phyloP scores from a whole-genome alignment of 2,113 vertebrate genomes.

The Nestor notabilis region DNA sequence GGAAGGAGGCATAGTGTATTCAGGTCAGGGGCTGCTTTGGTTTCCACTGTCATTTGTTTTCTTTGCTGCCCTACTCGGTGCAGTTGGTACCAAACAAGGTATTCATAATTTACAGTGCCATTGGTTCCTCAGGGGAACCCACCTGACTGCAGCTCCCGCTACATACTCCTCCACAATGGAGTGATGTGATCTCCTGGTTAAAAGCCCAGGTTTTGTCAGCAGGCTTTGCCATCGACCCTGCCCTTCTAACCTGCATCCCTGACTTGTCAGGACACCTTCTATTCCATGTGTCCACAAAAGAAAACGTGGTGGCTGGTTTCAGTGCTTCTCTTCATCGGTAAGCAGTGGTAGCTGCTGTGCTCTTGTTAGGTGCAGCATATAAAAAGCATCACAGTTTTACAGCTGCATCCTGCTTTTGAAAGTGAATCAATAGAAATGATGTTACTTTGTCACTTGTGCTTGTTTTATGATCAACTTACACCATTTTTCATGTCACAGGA shows the following conservation, averaged over 20 bases:
- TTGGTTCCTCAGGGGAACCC: background rate
- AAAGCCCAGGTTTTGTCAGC: background rate
- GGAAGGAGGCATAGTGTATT: background rate
- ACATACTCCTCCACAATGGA: background rate
- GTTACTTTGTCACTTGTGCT: background rate
- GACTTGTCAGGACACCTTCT: background rate
- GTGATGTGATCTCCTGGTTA: background rate
- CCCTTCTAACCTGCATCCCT: background rate
- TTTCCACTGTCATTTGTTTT: background rate
- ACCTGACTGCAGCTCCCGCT: background rate
- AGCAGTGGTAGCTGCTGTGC: background rate
- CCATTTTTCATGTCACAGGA: background rate
- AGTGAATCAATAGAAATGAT: constrained; percentile 28
- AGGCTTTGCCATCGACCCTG: background rate
- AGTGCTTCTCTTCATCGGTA: fast-evolving
- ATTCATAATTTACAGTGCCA: background rate
- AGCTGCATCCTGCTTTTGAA: background rate
- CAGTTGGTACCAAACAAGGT: background rate
- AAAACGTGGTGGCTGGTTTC: background rate
- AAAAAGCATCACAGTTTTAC: background rate
- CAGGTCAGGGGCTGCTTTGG: background rate
- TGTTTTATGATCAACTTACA: background rate
- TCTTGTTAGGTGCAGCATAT: background rate
- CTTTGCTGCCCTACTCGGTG: fast-evolving
- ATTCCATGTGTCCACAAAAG: fast-evolving